A percentile compares a stretch with the other conserved stretches of the same genome.
Conservation (phyloP, 2,113 vertebrate species). For the Todiramphus saurophagus region DNA sequence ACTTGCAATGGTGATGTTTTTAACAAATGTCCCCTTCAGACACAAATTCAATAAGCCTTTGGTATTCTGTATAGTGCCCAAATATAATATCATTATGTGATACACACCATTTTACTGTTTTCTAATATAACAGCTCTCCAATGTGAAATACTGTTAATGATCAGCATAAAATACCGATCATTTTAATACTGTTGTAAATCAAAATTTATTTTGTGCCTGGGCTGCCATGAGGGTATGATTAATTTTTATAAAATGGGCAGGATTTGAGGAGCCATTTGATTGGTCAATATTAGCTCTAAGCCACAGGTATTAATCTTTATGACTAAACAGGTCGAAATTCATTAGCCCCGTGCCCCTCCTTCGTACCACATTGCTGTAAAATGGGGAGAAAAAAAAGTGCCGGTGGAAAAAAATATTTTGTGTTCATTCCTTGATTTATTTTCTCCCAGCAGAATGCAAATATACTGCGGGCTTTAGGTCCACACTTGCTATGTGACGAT, state of each 20-base stretch:
- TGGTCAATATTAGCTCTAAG: slow-evolving; percentile 38
- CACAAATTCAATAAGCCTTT: slow-evolving; percentile 29
- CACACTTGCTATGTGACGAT: background rate
- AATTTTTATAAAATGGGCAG: slow-evolving; percentile 55
- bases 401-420: background rate
- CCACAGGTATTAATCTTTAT: slow-evolving; percentile 43
- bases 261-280: slow-evolving; percentile 40
- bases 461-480: background rate
- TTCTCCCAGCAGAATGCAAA: background rate
- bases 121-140: slow-evolving; percentile 39
- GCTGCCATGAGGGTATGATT: slow-evolving; percentile 35
- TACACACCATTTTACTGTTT: slow-evolving; percentile 45
- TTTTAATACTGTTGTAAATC: slow-evolving; percentile 55
- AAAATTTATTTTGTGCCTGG: slow-evolving; percentile 52
- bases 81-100: background rate
- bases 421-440: background rate
- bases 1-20: background rate
- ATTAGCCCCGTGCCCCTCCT: background rate
- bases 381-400: background rate
- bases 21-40: slow-evolving; percentile 18
- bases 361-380: background rate
- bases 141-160: slow-evolving; percentile 40
- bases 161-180: slow-evolving; percentile 16
- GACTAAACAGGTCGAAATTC: slow-evolving; percentile 45
- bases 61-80: background rate